Percentiles rank a stretch among this genome's conserved stretches.
phyloP scores from a whole-genome alignment of 2,888 invertebrate species.

The Cloeon dipterum region DNA sequence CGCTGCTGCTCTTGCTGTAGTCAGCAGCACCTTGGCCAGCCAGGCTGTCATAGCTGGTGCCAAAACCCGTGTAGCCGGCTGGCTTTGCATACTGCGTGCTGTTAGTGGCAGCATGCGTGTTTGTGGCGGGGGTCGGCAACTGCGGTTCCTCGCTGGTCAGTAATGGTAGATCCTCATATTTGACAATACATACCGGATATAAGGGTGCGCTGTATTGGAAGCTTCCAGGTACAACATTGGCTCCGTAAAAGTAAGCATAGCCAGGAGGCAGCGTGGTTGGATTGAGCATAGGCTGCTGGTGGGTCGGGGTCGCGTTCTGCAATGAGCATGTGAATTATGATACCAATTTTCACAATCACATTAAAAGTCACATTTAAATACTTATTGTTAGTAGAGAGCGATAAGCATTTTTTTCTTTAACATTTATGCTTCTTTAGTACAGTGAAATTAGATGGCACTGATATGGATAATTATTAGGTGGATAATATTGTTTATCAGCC shows the following conservation, averaged over 20 bases:
- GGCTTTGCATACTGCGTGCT: slow-evolving; percentile 48
- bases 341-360: too few species aligned
- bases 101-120: slow-evolving; percentile 37
- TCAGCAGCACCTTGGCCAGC: slow-evolving; percentile 19
- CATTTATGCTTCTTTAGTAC: not conserved
- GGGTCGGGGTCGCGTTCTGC: slow-evolving; percentile 26
- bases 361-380: too few species aligned
- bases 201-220: slow-evolving; percentile 45
- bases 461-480: too few species aligned
- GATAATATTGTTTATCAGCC: too few species aligned
- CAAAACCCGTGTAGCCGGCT: slow-evolving; percentile 33
- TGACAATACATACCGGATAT: slow-evolving; percentile 32
- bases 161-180: slow-evolving; percentile 10
- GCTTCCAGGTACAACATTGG: slow-evolving; percentile 38
- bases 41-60: slow-evolving; percentile 33
- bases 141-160: too few species aligned
- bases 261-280: slow-evolving; percentile 39
- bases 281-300: slow-evolving; percentile 36
- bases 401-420: too few species aligned
- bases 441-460: not conserved
- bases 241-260: slow-evolving; percentile 49
- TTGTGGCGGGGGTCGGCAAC: slow-evolving; percentile 48
- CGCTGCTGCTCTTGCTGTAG: slow-evolving; percentile 22
- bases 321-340: slow-evolving; percentile 6
- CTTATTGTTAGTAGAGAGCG: too few species aligned